Evolutionary conservation across 2,888 invertebrate genomes (phyloP).

Genomic region (Eledona agricola): DNA sequence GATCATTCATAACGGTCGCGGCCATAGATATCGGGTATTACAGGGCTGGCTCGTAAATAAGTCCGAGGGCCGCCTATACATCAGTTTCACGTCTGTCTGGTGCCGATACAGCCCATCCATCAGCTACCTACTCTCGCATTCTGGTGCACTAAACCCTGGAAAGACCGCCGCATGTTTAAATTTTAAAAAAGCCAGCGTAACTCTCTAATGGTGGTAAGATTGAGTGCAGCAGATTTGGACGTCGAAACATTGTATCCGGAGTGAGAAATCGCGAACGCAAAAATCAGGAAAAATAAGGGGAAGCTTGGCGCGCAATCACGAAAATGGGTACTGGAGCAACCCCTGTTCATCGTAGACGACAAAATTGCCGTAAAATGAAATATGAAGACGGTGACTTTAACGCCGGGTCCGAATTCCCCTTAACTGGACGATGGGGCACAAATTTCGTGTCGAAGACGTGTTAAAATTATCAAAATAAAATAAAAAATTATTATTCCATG

Average conservation of each 20-base stretch:
- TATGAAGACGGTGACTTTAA: conserved; percentile 22
- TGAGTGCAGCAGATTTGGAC: conserved; percentile 6
- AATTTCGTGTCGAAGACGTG: too few species aligned
- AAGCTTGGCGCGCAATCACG: too few species aligned
- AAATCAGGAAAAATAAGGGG: too few species aligned
- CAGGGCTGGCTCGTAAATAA: conserved; percentile 57
- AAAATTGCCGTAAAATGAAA: conserved; percentile 15
- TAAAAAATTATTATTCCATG: conserved; percentile 19
- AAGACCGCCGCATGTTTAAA: conserved; percentile 20
- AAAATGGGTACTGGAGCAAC: too few species aligned
- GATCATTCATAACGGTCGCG: conserved; percentile 57
- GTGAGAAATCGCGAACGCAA: too few species aligned
- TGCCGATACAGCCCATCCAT: conserved; percentile 61
- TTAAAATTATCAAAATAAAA: too few species aligned
- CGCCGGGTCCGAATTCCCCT: conserved; percentile 2
- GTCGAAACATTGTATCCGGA: too few species aligned
- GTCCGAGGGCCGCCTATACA: conserved; percentile 53
- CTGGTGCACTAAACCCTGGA: conserved; percentile 10
- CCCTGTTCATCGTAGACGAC: conserved; percentile 5
- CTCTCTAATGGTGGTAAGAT: conserved; percentile 1
- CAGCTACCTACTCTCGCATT: conserved; percentile 39
- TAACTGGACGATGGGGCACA: conserved; percentile 6
- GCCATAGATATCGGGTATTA: conserved; percentile 56
- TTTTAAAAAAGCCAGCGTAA: conserved; percentile 23
- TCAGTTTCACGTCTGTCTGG: conserved; percentile 56